A percentile compares a stretch with the other conserved stretches of the same genome.
Evolutionary conservation across 2,888 invertebrate species (phyloP).

Genomic region (Sphecodes monilicornis): DNA sequence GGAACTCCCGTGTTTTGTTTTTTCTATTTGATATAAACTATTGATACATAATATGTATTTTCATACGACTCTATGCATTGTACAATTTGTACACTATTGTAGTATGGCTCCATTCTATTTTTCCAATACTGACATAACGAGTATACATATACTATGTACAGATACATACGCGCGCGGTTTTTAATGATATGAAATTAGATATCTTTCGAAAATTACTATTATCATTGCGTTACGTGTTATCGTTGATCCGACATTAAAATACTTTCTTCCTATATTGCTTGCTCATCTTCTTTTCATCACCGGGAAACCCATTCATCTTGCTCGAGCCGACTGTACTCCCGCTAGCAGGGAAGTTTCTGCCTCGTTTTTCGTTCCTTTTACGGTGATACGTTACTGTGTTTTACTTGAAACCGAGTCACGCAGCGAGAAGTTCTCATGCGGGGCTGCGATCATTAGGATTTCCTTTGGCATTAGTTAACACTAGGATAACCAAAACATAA

Average conservation of each 20-base stretch:
- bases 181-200: conserved; percentile 18
- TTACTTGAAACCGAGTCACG: not conserved
- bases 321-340: not conserved
- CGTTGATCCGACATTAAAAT: not conserved
- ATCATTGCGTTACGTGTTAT: not conserved
- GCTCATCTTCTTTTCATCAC: not conserved
- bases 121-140: conserved; percentile 44
- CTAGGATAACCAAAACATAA: not conserved
- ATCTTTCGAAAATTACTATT: conserved; percentile 14
- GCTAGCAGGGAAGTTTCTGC: conserved; percentile 16
- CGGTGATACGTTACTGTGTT: conserved; percentile 26
- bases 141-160: not conserved
- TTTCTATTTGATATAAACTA: not conserved
- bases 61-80: no score
- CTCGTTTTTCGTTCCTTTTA: conserved; percentile 32
- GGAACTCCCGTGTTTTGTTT: no score
- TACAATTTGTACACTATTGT: no score
- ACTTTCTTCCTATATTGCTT: not conserved
- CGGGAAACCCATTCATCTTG: conserved; percentile 1
- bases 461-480: not conserved
- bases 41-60: no score
- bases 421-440: not conserved
- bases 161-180: not conserved
- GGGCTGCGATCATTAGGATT: conserved; percentile 12
- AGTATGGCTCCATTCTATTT: no score